Evolutionary conservation across 2,113 vertebrate genomes (phyloP), one percentile per base, ranked within the genome.

Genomic region (Podarcis raffonei): DNA sequence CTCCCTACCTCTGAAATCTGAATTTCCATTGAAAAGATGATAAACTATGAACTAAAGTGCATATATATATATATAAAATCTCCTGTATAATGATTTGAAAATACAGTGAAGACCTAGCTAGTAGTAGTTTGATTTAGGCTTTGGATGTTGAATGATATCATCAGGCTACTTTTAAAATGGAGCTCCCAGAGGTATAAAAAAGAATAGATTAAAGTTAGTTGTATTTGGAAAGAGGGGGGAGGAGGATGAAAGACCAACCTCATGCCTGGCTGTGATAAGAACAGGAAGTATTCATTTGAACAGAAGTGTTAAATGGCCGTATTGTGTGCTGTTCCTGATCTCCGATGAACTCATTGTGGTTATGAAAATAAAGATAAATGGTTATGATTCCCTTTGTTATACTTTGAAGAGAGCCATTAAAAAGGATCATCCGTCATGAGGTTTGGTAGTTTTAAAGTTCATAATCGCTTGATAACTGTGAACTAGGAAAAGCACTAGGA

Each of bases 321-420:
- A 12, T 59, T 80, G 0, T 42, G 23, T 84, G 30, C 7, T 78
- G 32, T n/a, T 80, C 86, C 30, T 88, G 72, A 84, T 2, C 1
- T 75, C 81, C 57, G 75, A 27, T 87, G 30, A 88, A 13, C 6
- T 42, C 88, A 71, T 1, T 5, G 13, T 1, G 12, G 0, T 53
- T 71, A 89, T 18, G 27, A 91, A 92, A 80, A 81, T n/a, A 81
- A n/a, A 76, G 57, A 66, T 39, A 76, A 91, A 42, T 78, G 0
- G 81, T 0, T 82, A 4, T 81, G 6, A 71, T 30, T 76, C 18
- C 68, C 35, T 53, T 59, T 85, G 18, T 59, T 92, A 0, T 18
- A 12, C n/a, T 76, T 65, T 92, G 22, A 42, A 75, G 4, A 80
- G 69, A 11, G 84, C 62, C 1, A 86, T 83, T 5, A 20, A 30